Conservation (phyloP, 2,113 vertebrate genomes). For the Greenwoodochromis staneri region DNA sequence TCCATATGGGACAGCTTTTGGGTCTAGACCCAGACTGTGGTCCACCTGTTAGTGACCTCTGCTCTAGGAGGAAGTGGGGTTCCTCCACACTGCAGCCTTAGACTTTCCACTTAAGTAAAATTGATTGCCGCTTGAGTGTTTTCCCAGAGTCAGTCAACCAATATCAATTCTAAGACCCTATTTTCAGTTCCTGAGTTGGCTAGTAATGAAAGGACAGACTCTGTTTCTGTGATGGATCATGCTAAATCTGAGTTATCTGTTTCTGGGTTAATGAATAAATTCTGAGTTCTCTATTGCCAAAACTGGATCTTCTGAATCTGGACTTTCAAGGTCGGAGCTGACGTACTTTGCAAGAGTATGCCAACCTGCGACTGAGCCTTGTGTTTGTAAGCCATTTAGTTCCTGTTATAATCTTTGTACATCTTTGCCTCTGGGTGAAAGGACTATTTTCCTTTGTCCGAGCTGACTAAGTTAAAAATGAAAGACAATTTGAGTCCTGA, state of each 20-base stretch:
- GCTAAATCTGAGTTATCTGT: background rate
- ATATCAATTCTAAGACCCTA: background rate
- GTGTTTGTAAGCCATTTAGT: background rate
- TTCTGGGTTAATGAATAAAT: background rate
- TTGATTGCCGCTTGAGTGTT: background rate
- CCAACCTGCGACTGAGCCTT: background rate
- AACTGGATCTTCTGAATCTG: background rate
- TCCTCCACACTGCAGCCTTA: background rate
- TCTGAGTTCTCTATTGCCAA: background rate
- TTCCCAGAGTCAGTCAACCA: background rate
- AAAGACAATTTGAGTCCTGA: background rate
- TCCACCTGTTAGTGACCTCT: background rate
- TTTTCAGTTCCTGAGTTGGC: background rate
- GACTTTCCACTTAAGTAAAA: background rate
- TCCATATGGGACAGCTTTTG: background rate
- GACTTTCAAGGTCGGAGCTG: background rate
- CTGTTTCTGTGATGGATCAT: background rate
- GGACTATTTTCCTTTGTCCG: background rate
- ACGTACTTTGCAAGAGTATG: background rate
- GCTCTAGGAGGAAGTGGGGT: background rate
- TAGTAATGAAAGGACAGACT: background rate
- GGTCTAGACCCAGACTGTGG: background rate
- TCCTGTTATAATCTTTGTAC: background rate
- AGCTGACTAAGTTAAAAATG: background rate
- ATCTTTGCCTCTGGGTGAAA: background rate